These are phyloP conservation scores for Cryptocheilus praepositus DNA, from an alignment of 2,888 invertebrate species.

Conservation along the genomic window DNA sequence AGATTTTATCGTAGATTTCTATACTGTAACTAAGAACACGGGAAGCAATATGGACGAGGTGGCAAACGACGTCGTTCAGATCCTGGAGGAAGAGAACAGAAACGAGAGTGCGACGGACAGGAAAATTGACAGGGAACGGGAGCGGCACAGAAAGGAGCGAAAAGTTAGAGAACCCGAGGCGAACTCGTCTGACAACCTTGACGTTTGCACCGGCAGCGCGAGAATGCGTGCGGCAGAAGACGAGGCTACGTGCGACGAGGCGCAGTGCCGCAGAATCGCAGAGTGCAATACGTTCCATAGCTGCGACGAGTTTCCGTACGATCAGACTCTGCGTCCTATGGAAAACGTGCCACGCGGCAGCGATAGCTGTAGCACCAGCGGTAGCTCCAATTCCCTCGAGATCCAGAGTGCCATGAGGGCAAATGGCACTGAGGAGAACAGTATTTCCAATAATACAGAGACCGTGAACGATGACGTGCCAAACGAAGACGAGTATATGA, in stretches of 20 bases:
- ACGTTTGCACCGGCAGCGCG: constrained; percentile 31
- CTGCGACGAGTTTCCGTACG: constrained; percentile 16
- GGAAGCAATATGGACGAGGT: constrained; percentile 72
- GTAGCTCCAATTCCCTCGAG: background rate
- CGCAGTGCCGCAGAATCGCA: no score
- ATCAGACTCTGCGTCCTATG: constrained; percentile 28
- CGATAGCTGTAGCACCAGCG: constrained; percentile 9
- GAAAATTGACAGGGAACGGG: background rate
- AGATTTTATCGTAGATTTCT: constrained; percentile 78
- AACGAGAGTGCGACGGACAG: constrained; percentile 4
- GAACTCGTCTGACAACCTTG: constrained; percentile 32
- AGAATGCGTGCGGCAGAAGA: constrained; percentile 37
- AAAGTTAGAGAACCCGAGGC: constrained; percentile 25
- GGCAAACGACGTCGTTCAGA: constrained; percentile 69
- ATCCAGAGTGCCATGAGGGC: background rate
- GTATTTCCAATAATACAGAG: constrained; percentile 10
- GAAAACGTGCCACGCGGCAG: constrained; percentile 13
- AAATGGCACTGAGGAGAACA: background rate
- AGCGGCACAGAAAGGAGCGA: background rate
- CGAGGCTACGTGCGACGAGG: constrained; percentile 15
- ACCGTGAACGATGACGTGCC: background rate
- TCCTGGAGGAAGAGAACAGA: constrained; percentile 53
- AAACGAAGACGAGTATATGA: constrained; percentile 53
- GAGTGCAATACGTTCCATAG: constrained; percentile 1
- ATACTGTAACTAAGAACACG: constrained; percentile 70